Base-by-base conservation (phyloP, 2,797 vertebrate genomes). In the Brotogeris chrysoptera region DNA sequence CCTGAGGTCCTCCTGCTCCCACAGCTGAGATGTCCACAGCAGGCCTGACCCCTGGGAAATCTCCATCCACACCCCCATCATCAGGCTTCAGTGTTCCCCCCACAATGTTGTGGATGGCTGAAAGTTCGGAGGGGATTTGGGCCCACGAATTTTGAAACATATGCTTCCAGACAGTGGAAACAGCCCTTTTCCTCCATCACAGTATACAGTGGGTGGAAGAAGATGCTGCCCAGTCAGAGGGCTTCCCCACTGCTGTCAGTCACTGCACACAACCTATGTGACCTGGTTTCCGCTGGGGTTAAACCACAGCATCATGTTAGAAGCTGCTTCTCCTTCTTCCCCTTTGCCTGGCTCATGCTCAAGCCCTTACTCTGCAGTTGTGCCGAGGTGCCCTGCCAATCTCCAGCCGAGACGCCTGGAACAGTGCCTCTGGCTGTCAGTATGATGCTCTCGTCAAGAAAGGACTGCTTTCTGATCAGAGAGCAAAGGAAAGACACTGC, bases 91-190 rank as follows among this genome's bases (percentile, higher is more conserved):
- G 41, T 3, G 28, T 32, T 55, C 38, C 57, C 57, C 24, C 34
- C 1, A 12, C 47, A 19, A 1, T 0, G 39, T 47, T 47, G 38
- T 0, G 39, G 59, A 6, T 9, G 41, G 41, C 18, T 66, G 71
- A 5, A 27, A 36, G 55, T 4, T 52, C 25, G 21, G 38, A n/a
- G 36, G 66, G 3, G 20, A 46, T 13, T 61, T n/a, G 46, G 53
- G 27, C 20, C 43, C 47, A 8, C 0, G 0, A 3, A 3, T 41
- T 87, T 68, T 30, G 34, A 61, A 68, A 49, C 13, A 13, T 0
- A 0, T 10, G 17, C 27, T 43, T 63, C 14, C 74, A 84, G 43
- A 10, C 11, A 1, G 25, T 11, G 36, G 8, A 4, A 49, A 21
- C 9, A 32, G 44, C 69, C 65, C 1, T 18, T 2, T 39, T 36